A percentile compares a stretch with the other conserved stretches of the same genome.
phyloP scores from a whole-genome alignment of 2,113 vertebrate species.

The chimpanzee (Pan troglodytes) region NHGRI_mPanTro3-v2.1_pri NC_072410.2:59233501-59234000 shows the following conservation, averaged over 20 bases:
- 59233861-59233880: neutral
- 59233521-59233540: neutral
- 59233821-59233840: neutral
- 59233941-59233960: constrained; percentile 7
- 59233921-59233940: neutral
- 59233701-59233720: neutral
- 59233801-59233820: neutral
- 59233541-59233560: neutral
- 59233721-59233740: neutral
- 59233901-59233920: neutral
- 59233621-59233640: neutral
- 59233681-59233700: neutral
- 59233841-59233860: neutral
- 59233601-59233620: neutral
- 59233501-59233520: neutral
- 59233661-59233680: neutral
- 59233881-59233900: neutral
- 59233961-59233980: neutral
- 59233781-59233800: constrained; percentile 2
- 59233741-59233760: neutral
- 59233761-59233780: neutral
- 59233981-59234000: neutral
- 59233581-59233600: neutral
- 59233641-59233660: neutral
- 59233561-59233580: neutral